Percentiles rank a stretch among this genome's conserved stretches.
Conservation (phyloP, 2,113 vertebrate species). For the Cyphomyrus discorhynchus region DNA sequence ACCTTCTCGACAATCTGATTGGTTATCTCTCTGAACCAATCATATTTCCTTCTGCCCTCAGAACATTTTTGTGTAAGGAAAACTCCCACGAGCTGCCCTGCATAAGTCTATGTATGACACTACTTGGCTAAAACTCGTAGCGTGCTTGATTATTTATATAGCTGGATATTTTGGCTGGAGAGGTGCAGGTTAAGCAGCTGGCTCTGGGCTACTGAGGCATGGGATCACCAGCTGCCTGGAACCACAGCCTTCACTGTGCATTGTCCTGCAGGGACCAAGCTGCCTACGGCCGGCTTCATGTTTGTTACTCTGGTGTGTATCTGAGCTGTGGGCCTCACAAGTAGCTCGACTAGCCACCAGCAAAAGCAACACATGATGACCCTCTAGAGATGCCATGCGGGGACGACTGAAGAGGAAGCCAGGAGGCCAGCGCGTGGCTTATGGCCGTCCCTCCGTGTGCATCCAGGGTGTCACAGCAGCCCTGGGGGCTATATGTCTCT, state of each 20-base stretch:
- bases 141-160: neutral
- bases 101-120: neutral
- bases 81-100: neutral
- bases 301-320: neutral
- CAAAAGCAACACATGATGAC: too few species aligned
- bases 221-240: neutral
- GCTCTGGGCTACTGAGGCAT: neutral
- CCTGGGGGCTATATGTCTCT: neutral
- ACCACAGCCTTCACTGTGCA: neutral
- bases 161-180: neutral
- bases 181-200: neutral
- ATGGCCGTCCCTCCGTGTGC: neutral
- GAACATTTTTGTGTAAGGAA: too few species aligned
- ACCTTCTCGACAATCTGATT: too few species aligned
- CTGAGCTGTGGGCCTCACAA: too few species aligned
- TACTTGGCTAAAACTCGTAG: neutral
- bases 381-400: neutral
- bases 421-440: neutral
- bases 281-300: neutral
- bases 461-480: neutral
- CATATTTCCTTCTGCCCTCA: too few species aligned
- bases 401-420: neutral
- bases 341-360: too few species aligned
- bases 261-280: neutral
- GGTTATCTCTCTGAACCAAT: too few species aligned